Conservation (phyloP, 2,797 vertebrate genomes). For the Glossophaga mutica region DNA sequence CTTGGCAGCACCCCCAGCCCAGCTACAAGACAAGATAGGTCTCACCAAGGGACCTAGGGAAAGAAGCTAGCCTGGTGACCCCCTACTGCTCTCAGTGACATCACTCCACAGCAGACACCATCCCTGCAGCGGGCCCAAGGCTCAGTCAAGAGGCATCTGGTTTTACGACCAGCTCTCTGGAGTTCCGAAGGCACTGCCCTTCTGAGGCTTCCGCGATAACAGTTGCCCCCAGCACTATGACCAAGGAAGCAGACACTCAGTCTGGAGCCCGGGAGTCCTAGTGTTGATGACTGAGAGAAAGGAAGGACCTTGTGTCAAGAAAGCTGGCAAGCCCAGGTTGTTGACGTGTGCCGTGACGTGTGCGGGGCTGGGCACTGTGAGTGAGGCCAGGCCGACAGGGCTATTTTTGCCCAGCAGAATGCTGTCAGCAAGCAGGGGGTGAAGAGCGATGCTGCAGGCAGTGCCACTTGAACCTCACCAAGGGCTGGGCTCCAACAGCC, state of each 20-base stretch:
- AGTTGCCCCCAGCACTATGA: neutral
- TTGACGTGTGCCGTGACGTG: neutral
- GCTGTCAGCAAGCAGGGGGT: slow-evolving; percentile 39
- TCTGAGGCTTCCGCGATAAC: neutral
- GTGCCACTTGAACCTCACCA: neutral
- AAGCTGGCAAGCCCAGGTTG: neutral
- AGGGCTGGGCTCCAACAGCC: neutral
- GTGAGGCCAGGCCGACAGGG: neutral
- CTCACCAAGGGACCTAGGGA: neutral
- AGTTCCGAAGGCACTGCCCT: neutral
- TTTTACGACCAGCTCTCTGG: neutral
- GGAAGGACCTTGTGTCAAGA: neutral
- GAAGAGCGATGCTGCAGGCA: neutral
- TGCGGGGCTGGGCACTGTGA: neutral
- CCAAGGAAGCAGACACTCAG: neutral
- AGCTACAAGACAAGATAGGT: neutral
- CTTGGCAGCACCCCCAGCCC: neutral
- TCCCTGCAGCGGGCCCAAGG: neutral
- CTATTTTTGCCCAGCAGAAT: slow-evolving; percentile 36
- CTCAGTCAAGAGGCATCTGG: slow-evolving; percentile 22
- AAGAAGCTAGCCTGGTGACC: neutral
- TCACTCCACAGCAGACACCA: neutral
- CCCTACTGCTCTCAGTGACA: neutral
- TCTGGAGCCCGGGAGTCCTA: neutral
- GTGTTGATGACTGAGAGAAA: neutral